phyloP scores from a whole-genome alignment of 1,140 invertebrate species.

The Planococcus citri region DNA sequence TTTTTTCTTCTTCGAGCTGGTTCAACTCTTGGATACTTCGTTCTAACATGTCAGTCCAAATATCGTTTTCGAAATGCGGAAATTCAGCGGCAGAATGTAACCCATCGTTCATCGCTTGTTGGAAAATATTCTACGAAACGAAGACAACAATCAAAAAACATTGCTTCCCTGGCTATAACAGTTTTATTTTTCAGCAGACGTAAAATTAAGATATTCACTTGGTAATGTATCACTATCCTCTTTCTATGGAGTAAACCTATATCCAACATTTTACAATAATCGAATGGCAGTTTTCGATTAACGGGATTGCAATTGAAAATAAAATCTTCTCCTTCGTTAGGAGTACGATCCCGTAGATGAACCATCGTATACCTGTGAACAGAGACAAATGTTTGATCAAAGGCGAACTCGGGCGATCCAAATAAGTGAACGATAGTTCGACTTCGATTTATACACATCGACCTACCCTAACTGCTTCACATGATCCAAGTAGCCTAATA shows the following conservation, averaged over 20 bases:
- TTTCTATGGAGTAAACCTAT: conserved; percentile 97
- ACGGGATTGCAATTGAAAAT: conserved; percentile 99
- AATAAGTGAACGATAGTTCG: background rate
- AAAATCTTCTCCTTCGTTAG: conserved; percentile 98
- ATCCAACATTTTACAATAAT: conserved; percentile 99
- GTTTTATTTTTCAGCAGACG: too few species aligned
- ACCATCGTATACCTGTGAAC: conserved; percentile 81
- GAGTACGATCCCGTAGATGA: conserved; percentile 99
- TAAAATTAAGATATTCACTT: conserved; percentile 37
- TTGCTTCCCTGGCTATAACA: too few species aligned
- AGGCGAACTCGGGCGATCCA: background rate
- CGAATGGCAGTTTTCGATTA: conserved; percentile 99
- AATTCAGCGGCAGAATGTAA: conserved; percentile 88
- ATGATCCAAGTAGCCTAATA: conserved; percentile 98
- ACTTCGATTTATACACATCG: background rate
- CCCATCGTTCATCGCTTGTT: conserved; percentile 97
- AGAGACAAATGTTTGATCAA: conserved; percentile 11
- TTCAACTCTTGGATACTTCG: conserved; percentile 97
- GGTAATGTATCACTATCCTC: conserved; percentile 95
- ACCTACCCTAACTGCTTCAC: conserved; percentile 84
- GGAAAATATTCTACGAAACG: conserved; percentile 70
- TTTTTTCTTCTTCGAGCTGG: conserved; percentile 92
- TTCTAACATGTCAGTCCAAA: conserved; percentile 99
- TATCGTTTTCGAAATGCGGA: conserved; percentile 99
- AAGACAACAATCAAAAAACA: background rate